A percentile compares a stretch with the other conserved stretches of the same genome.
These are phyloP conservation scores for Pomacea maculata DNA, from an alignment of 1,140 invertebrate species.

Conservation along the genomic window DNA sequence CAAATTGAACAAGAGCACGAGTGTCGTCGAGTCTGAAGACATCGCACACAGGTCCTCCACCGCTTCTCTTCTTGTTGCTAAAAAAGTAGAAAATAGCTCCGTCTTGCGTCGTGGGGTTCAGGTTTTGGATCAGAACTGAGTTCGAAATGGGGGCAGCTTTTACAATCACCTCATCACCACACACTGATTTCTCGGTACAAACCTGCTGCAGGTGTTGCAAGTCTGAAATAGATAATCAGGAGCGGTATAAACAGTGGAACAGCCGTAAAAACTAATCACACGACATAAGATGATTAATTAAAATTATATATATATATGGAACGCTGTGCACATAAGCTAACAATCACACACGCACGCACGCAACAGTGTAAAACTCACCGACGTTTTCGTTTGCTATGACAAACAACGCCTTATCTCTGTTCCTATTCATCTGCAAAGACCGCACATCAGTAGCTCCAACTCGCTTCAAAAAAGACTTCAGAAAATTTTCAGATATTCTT, in stretches of 20 bases:
- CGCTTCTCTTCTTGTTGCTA: conserved; percentile 13
- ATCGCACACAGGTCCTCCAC: neutral
- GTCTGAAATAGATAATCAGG: neutral
- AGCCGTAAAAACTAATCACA: no score
- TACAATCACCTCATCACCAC: neutral
- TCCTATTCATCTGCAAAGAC: neutral
- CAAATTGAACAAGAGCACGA: conserved; percentile 12
- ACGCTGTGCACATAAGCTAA: no score
- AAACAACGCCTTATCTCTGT: neutral
- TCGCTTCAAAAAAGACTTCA: conserved; percentile 5
- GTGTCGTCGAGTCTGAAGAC: neutral
- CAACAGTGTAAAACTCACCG: neutral
- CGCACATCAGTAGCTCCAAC: neutral
- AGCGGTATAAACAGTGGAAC: no score
- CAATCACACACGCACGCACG: no score
- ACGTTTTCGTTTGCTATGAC: neutral
- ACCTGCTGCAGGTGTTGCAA: neutral
- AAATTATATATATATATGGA: no score
- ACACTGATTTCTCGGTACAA: neutral
- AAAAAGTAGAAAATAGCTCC: neutral
- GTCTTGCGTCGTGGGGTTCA: neutral
- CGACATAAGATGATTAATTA: no score
- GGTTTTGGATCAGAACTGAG: neutral
- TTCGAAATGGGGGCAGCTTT: neutral
- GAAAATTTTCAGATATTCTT: neutral